These are phyloP conservation scores for Cladorhizidae sp. DNA, from an alignment of 37 sponge, comb jelly and placozoan genomes.

Conservation along the genomic window DNA sequence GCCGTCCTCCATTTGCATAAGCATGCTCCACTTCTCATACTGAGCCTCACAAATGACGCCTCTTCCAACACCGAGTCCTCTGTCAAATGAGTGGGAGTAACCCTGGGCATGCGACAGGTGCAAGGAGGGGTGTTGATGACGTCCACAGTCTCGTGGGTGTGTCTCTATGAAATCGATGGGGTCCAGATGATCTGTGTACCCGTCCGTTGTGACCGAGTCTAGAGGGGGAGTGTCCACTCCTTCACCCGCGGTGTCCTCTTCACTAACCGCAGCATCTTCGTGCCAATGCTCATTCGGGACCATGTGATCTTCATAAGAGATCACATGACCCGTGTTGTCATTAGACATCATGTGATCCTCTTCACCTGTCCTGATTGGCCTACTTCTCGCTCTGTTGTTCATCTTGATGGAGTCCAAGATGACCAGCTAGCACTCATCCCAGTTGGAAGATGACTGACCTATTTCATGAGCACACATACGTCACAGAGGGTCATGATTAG, in stretches of 20 bases:
- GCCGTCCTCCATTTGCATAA: not conserved
- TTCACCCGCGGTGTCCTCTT: conserved; percentile 35
- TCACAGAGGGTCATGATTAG: too few relatives aligned
- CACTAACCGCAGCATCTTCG: not conserved
- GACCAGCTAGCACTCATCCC: too few relatives aligned
- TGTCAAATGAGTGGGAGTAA: not conserved
- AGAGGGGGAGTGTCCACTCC: conserved; percentile 22
- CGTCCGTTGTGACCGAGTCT: conserved; percentile 45
- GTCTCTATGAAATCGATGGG: conserved; percentile 43
- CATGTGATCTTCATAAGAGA: not conserved
- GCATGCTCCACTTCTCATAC: conserved; percentile 25
- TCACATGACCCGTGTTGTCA: too few relatives aligned
- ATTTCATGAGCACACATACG: too few relatives aligned
- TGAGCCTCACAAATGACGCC: not conserved
- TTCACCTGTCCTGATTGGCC: too few relatives aligned
- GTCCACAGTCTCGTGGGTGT: not conserved
- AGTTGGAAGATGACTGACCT: too few relatives aligned
- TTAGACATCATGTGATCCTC: too few relatives aligned
- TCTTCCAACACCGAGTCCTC: not conserved
- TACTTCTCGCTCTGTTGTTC: too few relatives aligned
- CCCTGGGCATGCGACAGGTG: not conserved
- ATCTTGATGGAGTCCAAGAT: too few relatives aligned
- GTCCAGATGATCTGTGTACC: conserved; percentile 7
- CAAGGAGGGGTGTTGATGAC: not conserved
- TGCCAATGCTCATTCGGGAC: not conserved